A percentile compares a stretch with the other conserved stretches of the same genome.
Conservation (phyloP, 37 sponge, comb jelly and placozoan genomes). For the Hexactinellida sp. region DNA sequence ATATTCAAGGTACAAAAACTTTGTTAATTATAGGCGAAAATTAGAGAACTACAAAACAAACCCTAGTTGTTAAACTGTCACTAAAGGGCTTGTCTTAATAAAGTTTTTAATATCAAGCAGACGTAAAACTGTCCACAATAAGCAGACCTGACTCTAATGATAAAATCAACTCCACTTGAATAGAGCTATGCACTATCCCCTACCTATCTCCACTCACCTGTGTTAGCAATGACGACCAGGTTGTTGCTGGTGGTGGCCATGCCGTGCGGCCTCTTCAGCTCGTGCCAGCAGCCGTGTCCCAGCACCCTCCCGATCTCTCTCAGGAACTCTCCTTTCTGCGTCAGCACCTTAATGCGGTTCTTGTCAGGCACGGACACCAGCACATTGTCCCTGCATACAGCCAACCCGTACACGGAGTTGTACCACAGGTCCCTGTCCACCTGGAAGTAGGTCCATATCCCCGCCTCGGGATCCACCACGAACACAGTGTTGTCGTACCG, state of each 20-base stretch:
- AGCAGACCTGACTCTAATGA: too few species aligned
- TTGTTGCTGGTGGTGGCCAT: neutral
- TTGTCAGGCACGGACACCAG: neutral
- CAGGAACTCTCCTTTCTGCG: neutral
- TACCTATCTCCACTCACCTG: neutral
- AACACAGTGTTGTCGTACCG: neutral
- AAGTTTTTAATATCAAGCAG: too few species aligned
- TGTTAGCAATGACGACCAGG: constrained; percentile 2
- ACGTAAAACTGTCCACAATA: too few species aligned
- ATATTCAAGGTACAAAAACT: too few species aligned
- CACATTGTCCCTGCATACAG: neutral
- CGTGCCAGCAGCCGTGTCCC: neutral
- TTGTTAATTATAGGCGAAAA: too few species aligned
- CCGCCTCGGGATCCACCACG: neutral
- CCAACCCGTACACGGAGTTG: neutral
- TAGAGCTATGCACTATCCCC: too few species aligned
- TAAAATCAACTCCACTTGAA: too few species aligned
- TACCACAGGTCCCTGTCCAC: neutral
- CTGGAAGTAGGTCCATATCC: neutral
- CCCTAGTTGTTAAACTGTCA: too few species aligned
- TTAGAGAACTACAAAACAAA: too few species aligned
- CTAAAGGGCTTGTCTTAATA: too few species aligned
- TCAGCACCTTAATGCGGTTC: neutral
- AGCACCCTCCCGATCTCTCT: neutral
- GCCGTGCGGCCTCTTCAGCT: neutral